A percentile compares a stretch with the other conserved stretches of the same genome.
These are phyloP conservation scores for Cynaeus angustus DNA, from an alignment of 2,888 invertebrate species.

Conservation along the genomic window DNA sequence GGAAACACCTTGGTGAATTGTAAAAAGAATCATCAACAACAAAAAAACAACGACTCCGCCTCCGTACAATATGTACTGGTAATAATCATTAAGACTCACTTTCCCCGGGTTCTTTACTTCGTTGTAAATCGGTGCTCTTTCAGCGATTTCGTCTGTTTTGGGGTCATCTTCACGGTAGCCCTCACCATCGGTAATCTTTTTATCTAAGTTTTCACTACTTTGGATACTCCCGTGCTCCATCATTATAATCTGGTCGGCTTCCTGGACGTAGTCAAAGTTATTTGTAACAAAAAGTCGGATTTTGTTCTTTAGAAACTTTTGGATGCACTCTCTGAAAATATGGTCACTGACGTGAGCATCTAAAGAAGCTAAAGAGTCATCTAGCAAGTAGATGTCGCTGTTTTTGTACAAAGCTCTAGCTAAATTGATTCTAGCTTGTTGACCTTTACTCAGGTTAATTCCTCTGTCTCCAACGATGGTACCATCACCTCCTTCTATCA, in stretches of 20 bases:
- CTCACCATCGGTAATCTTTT: neutral
- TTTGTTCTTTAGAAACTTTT: slow-evolving; percentile 61
- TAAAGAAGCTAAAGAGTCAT: slow-evolving; percentile 62
- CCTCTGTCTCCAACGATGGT: slow-evolving; percentile 79
- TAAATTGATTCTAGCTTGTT: slow-evolving; percentile 64
- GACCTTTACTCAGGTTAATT: slow-evolving; percentile 78
- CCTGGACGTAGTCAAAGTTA: slow-evolving; percentile 61
- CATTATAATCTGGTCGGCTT: slow-evolving; percentile 71
- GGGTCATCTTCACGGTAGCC: neutral
- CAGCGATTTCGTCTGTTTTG: neutral
- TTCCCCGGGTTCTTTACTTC: slow-evolving; percentile 39
- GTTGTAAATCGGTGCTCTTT: slow-evolving; percentile 10
- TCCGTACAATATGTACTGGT: slow-evolving; percentile 33
- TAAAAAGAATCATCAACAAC: slow-evolving; percentile 16
- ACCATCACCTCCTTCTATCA: slow-evolving; percentile 65
- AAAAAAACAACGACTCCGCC: slow-evolving; percentile 26
- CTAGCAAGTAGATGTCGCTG: slow-evolving; percentile 64
- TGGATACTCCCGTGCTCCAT: slow-evolving; percentile 48
- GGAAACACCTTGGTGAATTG: neutral
- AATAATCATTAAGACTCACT: slow-evolving; percentile 24
- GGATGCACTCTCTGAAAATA: slow-evolving; percentile 62
- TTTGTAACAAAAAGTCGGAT: slow-evolving; percentile 62
- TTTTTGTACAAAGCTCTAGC: slow-evolving; percentile 63
- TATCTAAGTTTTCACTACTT: slow-evolving; percentile 24
- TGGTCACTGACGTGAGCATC: slow-evolving; percentile 60